Evolutionary conservation across 2,888 invertebrate species (phyloP).

Genomic region (Euspilapteryx auroguttella): DNA sequence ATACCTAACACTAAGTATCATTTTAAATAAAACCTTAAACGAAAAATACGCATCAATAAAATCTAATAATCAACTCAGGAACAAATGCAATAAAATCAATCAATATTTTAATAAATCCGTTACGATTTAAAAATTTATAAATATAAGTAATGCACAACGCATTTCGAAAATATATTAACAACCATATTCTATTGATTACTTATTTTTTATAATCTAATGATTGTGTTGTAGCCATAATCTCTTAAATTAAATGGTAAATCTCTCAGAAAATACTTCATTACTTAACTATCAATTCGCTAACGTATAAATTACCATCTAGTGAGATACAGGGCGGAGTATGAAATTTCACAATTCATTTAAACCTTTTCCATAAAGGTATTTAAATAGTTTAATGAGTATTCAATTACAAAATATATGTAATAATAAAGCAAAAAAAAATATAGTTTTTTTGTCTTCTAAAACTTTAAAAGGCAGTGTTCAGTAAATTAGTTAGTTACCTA

Average conservation of each 20-base stretch:
- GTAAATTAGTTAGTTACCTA: too few species aligned
- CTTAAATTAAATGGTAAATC: conserved; percentile 57
- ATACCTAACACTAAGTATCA: too few species aligned
- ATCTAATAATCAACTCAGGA: conserved; percentile 59
- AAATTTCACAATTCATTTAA: conserved; percentile 31
- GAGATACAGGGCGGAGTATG: conserved; percentile 57
- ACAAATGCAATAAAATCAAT: conserved; percentile 61
- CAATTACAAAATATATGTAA: conserved; percentile 10
- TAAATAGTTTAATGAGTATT: conserved; percentile 54
- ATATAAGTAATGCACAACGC: conserved; percentile 44
- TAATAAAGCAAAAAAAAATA: too few species aligned
- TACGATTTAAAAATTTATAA: conserved; percentile 33
- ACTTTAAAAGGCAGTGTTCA: too few species aligned
- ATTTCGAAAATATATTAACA: conserved; percentile 55
- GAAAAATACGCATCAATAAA: conserved; percentile 38
- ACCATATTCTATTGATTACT: too few species aligned
- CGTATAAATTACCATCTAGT: conserved; percentile 55
- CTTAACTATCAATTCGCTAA: conserved; percentile 56
- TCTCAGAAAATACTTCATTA: conserved; percentile 44
- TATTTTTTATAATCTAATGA: conserved; percentile 34
- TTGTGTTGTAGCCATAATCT: conserved; percentile 21
- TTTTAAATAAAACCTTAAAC: too few species aligned
- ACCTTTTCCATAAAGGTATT: conserved; percentile 30
- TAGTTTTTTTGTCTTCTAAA: too few species aligned
- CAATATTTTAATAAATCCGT: conserved; percentile 34